These are phyloP conservation scores for Leptocoma aspasia DNA, from an alignment of 2,113 vertebrate species.

Conservation along the genomic window DNA sequence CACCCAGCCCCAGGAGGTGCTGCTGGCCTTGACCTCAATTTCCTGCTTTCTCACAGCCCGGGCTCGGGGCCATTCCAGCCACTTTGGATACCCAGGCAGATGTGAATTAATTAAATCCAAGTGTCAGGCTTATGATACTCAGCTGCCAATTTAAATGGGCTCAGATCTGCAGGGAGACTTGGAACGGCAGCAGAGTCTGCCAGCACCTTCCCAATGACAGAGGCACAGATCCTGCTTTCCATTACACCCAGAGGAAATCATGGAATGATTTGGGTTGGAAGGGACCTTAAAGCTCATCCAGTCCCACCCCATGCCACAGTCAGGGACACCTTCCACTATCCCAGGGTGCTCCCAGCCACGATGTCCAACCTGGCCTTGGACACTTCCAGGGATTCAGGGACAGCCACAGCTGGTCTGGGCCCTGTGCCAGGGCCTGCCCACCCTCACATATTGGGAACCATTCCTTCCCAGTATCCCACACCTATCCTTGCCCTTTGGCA, in stretches of 20 bases:
- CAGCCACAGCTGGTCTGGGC: not conserved
- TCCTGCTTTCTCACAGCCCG: not conserved
- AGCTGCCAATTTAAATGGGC: not conserved
- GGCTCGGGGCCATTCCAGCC: not conserved
- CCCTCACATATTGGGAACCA: not conserved
- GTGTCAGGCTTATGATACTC: not conserved
- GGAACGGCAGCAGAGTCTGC: not conserved
- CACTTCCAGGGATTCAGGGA: not conserved
- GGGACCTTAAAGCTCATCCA: rapidly evolving
- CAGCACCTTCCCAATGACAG: not conserved
- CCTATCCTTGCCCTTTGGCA: not conserved
- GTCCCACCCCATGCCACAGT: rapidly evolving
- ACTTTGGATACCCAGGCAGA: not conserved
- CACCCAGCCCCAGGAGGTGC: not conserved
- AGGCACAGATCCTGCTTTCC: not conserved
- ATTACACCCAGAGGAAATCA: not conserved
- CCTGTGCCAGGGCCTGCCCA: not conserved
- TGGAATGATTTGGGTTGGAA: not conserved
- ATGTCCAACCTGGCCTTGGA: rapidly evolving
- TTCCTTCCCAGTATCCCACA: not conserved
- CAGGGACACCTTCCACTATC: not conserved
- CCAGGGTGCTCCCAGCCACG: not conserved
- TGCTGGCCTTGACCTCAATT: conserved; percentile 1
- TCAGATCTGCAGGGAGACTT: not conserved
- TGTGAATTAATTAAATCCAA: conserved; percentile 7